Evolutionary conservation across 1,140 invertebrate species (phyloP).

Genomic region (Drosophila repletoides): DNA sequence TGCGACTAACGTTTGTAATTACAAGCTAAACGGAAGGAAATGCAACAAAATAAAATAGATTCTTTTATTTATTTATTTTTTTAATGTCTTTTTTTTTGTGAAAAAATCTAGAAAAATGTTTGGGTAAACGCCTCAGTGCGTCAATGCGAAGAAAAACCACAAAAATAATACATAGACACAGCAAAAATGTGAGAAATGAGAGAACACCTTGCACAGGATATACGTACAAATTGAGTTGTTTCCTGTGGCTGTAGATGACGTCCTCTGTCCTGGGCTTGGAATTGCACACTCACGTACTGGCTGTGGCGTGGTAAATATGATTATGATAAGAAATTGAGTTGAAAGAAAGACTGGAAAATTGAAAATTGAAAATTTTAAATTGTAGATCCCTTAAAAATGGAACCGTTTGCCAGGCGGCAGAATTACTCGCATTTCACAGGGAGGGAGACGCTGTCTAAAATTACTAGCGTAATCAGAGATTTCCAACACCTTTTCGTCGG

Average conservation of each 20-base stretch:
- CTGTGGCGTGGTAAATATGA: constrained; percentile 69
- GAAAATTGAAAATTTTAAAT: constrained; percentile 12
- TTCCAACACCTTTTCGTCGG: constrained; percentile 68
- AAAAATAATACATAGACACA: constrained; percentile 40
- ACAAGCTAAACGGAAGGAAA: constrained; percentile 71
- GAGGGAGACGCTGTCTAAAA: constrained; percentile 45
- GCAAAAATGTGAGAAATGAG: neutral
- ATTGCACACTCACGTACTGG: constrained; percentile 61
- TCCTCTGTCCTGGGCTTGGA: constrained; percentile 23
- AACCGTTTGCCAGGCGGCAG: too few relatives aligned
- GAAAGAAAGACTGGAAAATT: neutral
- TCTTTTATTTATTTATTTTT: neutral
- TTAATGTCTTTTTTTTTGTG: neutral
- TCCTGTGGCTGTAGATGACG: constrained; percentile 52
- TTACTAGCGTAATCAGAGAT: constrained; percentile 73
- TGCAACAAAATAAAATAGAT: constrained; percentile 26
- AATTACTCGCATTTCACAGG: constrained; percentile 61
- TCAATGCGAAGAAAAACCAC: constrained; percentile 60
- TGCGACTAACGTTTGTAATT: constrained; percentile 53
- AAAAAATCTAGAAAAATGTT: constrained; percentile 46
- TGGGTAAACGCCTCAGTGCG: constrained; percentile 7
- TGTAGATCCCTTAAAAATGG: constrained; percentile 15
- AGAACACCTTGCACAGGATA: constrained; percentile 55
- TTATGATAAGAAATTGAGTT: constrained; percentile 61
- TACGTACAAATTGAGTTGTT: constrained; percentile 71